These are phyloP conservation scores for Sinosuthora webbiana DNA, from an alignment of 2,113 vertebrate genomes.

Conservation along the genomic window DNA sequence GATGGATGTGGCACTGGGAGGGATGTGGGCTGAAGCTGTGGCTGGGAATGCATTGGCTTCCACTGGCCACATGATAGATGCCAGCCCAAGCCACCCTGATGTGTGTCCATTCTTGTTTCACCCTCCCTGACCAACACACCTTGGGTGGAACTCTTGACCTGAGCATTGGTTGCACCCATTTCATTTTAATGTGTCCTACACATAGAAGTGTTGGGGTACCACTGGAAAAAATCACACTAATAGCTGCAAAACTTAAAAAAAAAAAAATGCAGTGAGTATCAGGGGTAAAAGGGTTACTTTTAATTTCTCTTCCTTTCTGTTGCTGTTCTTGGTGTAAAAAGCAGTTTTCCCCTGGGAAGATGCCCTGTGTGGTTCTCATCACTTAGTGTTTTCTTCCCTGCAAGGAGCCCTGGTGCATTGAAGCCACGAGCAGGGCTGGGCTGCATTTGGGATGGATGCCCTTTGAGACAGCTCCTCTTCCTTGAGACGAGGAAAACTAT, in stretches of 20 bases:
- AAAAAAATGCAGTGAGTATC: neutral
- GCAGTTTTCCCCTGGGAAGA: neutral
- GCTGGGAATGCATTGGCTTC: neutral
- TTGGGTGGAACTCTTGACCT: neutral
- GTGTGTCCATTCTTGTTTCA: rapidly evolving
- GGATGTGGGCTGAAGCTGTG: neutral
- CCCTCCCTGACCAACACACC: neutral
- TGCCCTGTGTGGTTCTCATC: neutral
- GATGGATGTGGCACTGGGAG: neutral
- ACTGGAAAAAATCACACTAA: neutral
- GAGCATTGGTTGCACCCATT: neutral
- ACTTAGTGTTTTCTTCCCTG: neutral
- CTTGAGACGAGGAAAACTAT: neutral
- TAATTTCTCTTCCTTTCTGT: neutral
- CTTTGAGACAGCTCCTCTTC: neutral
- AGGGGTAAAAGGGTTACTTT: neutral
- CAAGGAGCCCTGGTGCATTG: rapidly evolving
- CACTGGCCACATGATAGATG: neutral
- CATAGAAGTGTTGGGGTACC: neutral
- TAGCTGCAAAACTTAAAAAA: neutral
- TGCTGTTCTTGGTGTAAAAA: neutral
- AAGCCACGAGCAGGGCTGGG: neutral
- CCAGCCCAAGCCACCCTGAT: neutral
- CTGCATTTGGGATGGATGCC: neutral
- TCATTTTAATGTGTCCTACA: neutral